These are phyloP conservation scores for Harmothoe impar DNA, from an alignment of 2,888 invertebrate species.

Conservation along the genomic window DNA sequence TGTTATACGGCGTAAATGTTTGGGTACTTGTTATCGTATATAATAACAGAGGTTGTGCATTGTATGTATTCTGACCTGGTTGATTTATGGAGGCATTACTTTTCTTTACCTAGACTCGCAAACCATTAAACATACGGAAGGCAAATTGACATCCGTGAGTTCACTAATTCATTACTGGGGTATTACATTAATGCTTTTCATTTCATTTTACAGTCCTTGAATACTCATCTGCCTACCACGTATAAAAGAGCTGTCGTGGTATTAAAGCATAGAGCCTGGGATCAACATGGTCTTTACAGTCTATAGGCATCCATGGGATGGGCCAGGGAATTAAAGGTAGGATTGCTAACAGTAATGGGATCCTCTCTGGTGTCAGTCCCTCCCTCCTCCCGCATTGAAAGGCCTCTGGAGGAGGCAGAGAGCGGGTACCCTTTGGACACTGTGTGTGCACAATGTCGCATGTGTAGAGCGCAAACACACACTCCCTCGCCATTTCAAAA, in stretches of 20 bases:
- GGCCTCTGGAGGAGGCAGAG: background rate
- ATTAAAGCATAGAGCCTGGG: background rate
- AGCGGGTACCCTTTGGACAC: slow-evolving; percentile 16
- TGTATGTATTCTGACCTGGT: too few species aligned
- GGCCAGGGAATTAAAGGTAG: background rate
- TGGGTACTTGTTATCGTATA: too few species aligned
- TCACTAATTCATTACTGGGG: too few species aligned
- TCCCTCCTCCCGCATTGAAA: background rate
- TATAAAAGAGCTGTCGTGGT: background rate
- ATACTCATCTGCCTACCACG: background rate
- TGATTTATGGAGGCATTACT: too few species aligned
- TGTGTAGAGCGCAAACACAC: slow-evolving; percentile 45
- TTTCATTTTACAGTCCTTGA: background rate
- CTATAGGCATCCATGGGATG: background rate
- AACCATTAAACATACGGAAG: too few species aligned
- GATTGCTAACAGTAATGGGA: slow-evolving; percentile 2
- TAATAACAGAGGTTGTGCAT: too few species aligned
- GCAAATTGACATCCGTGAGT: too few species aligned
- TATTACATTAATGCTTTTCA: too few species aligned
- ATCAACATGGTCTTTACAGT: background rate
- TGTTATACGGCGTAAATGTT: too few species aligned
- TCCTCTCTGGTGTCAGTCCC: background rate
- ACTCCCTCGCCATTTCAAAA: slow-evolving; percentile 47
- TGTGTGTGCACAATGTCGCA: slow-evolving; percentile 59
- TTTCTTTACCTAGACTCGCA: too few species aligned